Evolutionary conservation across 2,888 invertebrate species (phyloP), one percentile per base, ranked within the genome.

Genomic region (Dynastes maya): DNA sequence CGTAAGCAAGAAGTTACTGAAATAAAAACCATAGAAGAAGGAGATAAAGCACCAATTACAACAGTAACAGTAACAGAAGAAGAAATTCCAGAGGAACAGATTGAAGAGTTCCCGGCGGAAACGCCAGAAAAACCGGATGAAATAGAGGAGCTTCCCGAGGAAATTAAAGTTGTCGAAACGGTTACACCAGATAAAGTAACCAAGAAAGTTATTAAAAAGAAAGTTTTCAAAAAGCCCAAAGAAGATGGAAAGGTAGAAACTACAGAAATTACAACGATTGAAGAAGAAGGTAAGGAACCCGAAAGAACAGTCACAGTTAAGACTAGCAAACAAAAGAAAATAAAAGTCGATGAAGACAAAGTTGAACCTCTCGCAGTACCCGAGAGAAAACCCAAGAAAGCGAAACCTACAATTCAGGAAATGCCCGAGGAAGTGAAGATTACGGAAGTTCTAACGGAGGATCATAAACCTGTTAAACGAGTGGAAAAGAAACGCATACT

Each of bases 81-180:
- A 83, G 84, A 84, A 84, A 84, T 88, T 6, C 89, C 88, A 0
- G 87, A 88, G 85, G 88, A 89, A 49, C 84, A n/a, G 84, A 83
- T 79, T 53, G 71, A 79, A 67, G 55, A 72, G 65, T 27, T 32
- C 64, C 80, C 53, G 37, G 71, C 77, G 55, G 55, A 72, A 70
- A 45, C 40, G 63, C 81, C 53, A 40, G 84, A 87, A 87, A 68
- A 82, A 86, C 55, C 78, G 16, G 78, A 79, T 32, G 78, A 70
- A 63, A 61, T 74, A 80, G 58, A 76, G 72, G 78, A 79, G 70
- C 27, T 68, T 2, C 80, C 80, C n/a, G 79, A 80, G 49, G 68
- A 68, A 61, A 77, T 84, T n/a, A 79, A 81, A 72, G 71, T 80
- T 11, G 68, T 79, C 45, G 78, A 82, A 80, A 82, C 83, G 0